Evolutionary conservation across 2,888 invertebrate species (phyloP).

Genomic region (Campaea margaritaria): DNA sequence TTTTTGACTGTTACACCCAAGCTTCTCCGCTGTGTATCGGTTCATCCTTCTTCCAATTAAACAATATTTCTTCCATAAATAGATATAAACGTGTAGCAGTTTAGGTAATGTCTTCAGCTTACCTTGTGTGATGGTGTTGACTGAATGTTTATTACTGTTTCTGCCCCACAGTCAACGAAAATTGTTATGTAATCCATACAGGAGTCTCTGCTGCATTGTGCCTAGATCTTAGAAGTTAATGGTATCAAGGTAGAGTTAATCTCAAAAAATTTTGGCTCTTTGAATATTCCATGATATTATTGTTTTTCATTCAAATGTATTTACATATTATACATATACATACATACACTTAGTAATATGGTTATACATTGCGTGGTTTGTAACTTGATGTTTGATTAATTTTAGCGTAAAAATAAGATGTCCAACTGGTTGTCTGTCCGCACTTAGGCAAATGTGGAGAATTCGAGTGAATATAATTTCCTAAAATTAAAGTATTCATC

Average conservation of each 20-base stretch:
- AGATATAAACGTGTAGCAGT: slow-evolving; percentile 54
- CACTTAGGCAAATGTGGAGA: slow-evolving; percentile 59
- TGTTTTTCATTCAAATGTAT: slow-evolving; percentile 84
- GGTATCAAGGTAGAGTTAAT: slow-evolving; percentile 85
- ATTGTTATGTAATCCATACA: slow-evolving; percentile 83
- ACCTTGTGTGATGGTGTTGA: slow-evolving; percentile 74
- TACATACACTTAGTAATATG: slow-evolving; percentile 84
- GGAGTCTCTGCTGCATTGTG: slow-evolving; percentile 86
- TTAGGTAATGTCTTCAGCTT: slow-evolving; percentile 66
- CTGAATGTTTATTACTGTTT: slow-evolving; percentile 63
- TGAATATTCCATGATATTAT: slow-evolving; percentile 86
- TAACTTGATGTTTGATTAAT: slow-evolving; percentile 82
- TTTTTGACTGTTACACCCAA: slow-evolving; percentile 38
- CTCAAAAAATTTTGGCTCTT: slow-evolving; percentile 85
- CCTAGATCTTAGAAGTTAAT: slow-evolving; percentile 86
- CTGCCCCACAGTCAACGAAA: slow-evolving; percentile 84
- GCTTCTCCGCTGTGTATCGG: slow-evolving; percentile 20
- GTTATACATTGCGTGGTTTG: slow-evolving; percentile 85
- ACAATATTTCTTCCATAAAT: slow-evolving; percentile 46
- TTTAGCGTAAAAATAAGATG: slow-evolving; percentile 82
- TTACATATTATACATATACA: slow-evolving; percentile 79
- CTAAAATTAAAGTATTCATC: slow-evolving; percentile 36
- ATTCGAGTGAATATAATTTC: slow-evolving; percentile 65
- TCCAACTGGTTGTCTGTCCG: slow-evolving; percentile 78
- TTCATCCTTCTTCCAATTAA: slow-evolving; percentile 42